Evolutionary conservation across 2,797 vertebrate species (phyloP).

Genomic region (Parambassis ranga): DNA sequence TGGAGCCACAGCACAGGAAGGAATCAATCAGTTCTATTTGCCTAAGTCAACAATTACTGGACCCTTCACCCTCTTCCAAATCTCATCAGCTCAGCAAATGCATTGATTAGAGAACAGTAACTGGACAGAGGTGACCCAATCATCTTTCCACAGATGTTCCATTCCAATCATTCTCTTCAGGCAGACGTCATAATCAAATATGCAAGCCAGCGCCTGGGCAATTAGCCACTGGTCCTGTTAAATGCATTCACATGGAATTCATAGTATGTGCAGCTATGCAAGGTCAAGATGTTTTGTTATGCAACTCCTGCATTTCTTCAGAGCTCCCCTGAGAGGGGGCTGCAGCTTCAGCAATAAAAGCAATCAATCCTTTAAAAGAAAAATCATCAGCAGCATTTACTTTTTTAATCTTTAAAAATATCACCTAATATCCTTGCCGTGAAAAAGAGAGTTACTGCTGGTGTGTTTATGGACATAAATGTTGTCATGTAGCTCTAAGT

Average conservation of each 20-base stretch:
- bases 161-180: constrained; percentile 19
- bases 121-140: constrained; percentile 45
- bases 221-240: constrained; percentile 23
- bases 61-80: constrained; percentile 75
- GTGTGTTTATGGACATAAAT: constrained; percentile 16
- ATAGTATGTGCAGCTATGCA: constrained; percentile 37
- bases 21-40: constrained; percentile 76
- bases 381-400: constrained; percentile 21
- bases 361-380: constrained; percentile 72
- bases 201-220: background rate
- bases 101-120: constrained; percentile 69
- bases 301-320: constrained; percentile 55
- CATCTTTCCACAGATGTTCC: constrained; percentile 24
- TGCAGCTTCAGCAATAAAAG: constrained; percentile 73
- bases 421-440: background rate
- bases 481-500: constrained; percentile 5
- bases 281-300: constrained; percentile 65
- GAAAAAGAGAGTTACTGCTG: constrained; percentile 10
- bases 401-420: constrained; percentile 14
- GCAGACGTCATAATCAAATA: constrained; percentile 10
- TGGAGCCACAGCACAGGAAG: constrained; percentile 69
- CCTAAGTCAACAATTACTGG: constrained; percentile 80
- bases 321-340: constrained; percentile 46
- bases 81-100: constrained; percentile 72
- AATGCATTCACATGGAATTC: constrained; percentile 27